Evolutionary conservation across 2,888 invertebrate species (phyloP).

Genomic region (Cantharis flavilabris): DNA sequence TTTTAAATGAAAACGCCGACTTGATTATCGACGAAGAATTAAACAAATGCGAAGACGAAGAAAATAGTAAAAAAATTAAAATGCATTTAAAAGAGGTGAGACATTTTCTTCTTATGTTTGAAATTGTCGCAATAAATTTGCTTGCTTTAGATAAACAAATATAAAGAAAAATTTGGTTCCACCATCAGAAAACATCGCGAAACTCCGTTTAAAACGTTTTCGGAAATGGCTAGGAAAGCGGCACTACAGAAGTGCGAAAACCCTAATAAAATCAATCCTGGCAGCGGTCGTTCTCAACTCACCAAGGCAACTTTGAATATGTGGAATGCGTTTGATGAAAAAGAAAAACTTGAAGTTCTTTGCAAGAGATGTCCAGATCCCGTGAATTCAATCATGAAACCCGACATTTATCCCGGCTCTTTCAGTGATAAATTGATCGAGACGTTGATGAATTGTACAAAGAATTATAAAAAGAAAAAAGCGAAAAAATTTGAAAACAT

Average conservation of each 20-base stretch:
- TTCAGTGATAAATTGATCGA: constrained; percentile 80
- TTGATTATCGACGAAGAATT: constrained; percentile 65
- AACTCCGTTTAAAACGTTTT: constrained; percentile 67
- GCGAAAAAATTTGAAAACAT: constrained; percentile 65
- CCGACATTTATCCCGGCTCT: constrained; percentile 79
- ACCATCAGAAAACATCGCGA: constrained; percentile 56
- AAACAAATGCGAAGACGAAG: constrained; percentile 50
- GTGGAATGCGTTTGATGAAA: constrained; percentile 72
- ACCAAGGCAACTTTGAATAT: constrained; percentile 65
- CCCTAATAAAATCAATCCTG: constrained; percentile 54
- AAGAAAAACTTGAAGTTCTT: constrained; percentile 48
- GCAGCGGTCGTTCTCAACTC: constrained; percentile 64
- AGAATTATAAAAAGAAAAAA: constrained; percentile 37
- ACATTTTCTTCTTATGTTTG: neutral
- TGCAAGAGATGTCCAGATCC: constrained; percentile 73
- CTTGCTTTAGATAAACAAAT: constrained; percentile 57
- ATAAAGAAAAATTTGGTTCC: constrained; percentile 63
- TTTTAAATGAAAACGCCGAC: constrained; percentile 80
- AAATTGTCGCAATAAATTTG: constrained; percentile 22
- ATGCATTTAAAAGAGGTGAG: constrained; percentile 64
- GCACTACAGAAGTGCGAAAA: constrained; percentile 53
- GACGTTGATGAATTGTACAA: constrained; percentile 64
- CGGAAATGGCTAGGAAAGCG: constrained; percentile 58
- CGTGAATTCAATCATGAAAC: constrained; percentile 67
- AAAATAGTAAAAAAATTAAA: constrained; percentile 58